Evolutionary conservation across 2,113 vertebrate genomes (phyloP).

Genomic region (Corvus hawaiiensis): DNA sequence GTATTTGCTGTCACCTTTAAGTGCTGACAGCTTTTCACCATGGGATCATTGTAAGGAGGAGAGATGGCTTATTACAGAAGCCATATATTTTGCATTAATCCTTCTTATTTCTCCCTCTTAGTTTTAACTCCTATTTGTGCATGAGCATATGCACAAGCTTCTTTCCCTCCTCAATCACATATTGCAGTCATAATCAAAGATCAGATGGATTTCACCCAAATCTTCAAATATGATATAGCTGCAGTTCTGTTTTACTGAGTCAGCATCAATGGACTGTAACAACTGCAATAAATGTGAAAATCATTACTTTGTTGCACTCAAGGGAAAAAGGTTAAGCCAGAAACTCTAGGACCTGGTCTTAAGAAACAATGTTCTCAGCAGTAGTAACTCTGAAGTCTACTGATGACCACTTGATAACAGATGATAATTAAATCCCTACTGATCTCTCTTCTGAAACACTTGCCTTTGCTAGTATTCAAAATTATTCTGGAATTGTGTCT

Average conservation of each 20-base stretch:
- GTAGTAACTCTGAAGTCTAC: not conserved
- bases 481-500: not conserved
- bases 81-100: not conserved
- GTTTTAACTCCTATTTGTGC: not conserved
- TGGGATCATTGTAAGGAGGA: not conserved
- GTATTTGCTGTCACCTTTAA: not conserved
- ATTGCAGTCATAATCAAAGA: not conserved
- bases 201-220: not conserved
- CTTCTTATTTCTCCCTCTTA: not conserved
- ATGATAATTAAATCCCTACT: not conserved
- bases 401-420: not conserved
- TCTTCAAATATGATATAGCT: not conserved
- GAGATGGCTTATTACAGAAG: not conserved
- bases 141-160: not conserved
- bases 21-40: not conserved
- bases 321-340: not conserved
- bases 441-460: not conserved
- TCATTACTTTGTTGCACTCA: not conserved
- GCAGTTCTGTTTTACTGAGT: not conserved
- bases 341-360: not conserved
- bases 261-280: not conserved
- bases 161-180: not conserved
- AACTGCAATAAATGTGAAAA: not conserved
- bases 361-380: not conserved
- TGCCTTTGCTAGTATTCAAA: not conserved